phyloP scores from a whole-genome alignment of 2,113 vertebrate genomes.

The Tragelaphus imberbis region DNA sequence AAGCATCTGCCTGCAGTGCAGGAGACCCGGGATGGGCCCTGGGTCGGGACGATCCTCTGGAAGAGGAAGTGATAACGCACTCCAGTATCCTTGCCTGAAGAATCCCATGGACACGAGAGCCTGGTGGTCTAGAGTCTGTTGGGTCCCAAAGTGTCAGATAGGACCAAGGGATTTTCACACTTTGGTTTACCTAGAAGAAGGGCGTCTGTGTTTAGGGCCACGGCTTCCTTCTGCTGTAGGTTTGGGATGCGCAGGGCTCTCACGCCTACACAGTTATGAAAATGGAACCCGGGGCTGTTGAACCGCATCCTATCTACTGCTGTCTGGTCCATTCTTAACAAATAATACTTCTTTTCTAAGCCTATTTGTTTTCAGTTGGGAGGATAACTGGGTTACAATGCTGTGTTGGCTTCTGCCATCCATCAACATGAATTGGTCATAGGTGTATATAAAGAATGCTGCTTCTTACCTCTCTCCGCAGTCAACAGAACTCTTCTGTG shows the following conservation, averaged over 20 bases:
- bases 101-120: neutral
- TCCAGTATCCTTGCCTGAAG: neutral
- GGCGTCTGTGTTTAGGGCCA: rapidly evolving
- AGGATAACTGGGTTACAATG: neutral
- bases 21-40: neutral
- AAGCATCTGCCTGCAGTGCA: neutral
- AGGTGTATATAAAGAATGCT: neutral
- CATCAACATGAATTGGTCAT: neutral
- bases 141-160: neutral
- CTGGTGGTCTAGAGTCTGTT: neutral
- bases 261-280: rapidly evolving
- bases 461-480: rapidly evolving
- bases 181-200: neutral
- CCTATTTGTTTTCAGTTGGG: neutral
- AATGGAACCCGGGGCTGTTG: rapidly evolving
- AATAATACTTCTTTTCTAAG: neutral
- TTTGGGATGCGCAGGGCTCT: rapidly evolving
- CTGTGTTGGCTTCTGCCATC: neutral
- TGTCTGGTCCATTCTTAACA: rapidly evolving
- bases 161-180: neutral
- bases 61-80: neutral
- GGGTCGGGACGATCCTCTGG: neutral
- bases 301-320: rapidly evolving
- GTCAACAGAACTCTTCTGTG: rapidly evolving
- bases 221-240: too few relatives aligned